Evolutionary conservation across 2,797 vertebrate species (phyloP).

Genomic region (Coendou prehensilis): DNA sequence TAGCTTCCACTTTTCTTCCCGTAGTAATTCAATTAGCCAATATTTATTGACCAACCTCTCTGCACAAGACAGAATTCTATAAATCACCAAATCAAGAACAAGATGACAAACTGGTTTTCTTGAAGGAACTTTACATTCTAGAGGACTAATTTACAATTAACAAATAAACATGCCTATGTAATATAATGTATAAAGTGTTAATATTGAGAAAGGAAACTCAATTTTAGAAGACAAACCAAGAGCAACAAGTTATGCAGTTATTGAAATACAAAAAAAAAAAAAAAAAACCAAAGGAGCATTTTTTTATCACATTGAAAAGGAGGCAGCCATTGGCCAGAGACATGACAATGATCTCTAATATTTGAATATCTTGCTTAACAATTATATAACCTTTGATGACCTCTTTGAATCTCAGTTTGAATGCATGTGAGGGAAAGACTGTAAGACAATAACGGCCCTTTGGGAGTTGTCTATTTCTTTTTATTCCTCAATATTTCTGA

Average conservation of each 20-base stretch:
- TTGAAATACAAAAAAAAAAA: background rate
- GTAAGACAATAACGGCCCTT: fast-evolving
- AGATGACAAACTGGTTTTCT: background rate
- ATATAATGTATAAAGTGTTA: background rate
- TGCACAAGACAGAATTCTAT: background rate
- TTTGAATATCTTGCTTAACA: background rate
- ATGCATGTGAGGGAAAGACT: background rate
- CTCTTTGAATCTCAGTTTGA: background rate
- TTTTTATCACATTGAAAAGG: background rate
- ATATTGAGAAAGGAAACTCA: background rate
- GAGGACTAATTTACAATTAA: background rate
- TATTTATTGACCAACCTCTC: background rate
- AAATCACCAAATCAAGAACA: background rate
- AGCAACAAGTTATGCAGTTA: background rate
- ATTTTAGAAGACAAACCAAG: background rate
- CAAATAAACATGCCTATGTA: background rate
- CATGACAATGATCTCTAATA: background rate
- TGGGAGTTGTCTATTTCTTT: background rate
- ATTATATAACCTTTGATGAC: background rate
- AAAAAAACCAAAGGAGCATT: background rate
- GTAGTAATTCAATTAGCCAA: background rate
- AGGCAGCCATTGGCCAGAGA: background rate
- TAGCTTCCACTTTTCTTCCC: background rate
- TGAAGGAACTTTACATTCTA: background rate
- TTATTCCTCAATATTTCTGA: background rate